phyloP scores from a whole-genome alignment of 2,113 vertebrate species.

The Brachirus orientalis region DNA sequence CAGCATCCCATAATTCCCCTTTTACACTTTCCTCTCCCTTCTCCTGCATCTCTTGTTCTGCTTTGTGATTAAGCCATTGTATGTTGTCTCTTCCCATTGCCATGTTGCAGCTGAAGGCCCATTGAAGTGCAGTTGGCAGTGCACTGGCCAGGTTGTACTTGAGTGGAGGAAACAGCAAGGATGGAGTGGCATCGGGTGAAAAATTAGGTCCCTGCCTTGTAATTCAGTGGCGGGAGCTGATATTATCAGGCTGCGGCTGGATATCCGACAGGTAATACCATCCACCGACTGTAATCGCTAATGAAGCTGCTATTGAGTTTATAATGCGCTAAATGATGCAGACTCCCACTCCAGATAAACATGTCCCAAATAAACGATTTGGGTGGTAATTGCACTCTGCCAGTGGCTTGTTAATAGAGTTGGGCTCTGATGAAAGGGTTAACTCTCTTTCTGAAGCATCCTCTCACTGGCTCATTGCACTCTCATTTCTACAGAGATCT shows the following conservation, averaged over 20 bases:
- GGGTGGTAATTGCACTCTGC: slow-evolving; percentile 83
- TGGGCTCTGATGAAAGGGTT: slow-evolving; percentile 83
- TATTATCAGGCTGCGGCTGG: slow-evolving; percentile 74
- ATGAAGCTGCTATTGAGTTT: slow-evolving; percentile 85
- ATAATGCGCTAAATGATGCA: slow-evolving; percentile 85
- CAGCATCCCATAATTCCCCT: not conserved
- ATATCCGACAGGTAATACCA: slow-evolving; percentile 83
- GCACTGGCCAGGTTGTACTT: slow-evolving; percentile 38
- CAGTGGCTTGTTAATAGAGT: slow-evolving; percentile 82
- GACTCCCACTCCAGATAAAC: slow-evolving; percentile 85
- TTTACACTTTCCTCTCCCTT: slow-evolving; percentile 2
- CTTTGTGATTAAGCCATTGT: slow-evolving; percentile 60
- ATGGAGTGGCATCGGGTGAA: slow-evolving; percentile 67
- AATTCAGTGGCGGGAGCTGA: slow-evolving; percentile 75
- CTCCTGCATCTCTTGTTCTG: slow-evolving; percentile 28
- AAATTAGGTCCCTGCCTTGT: slow-evolving; percentile 77
- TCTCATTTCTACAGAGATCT: slow-evolving; percentile 84
- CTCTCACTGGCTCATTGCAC: slow-evolving; percentile 84
- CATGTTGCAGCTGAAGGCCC: slow-evolving; percentile 54
- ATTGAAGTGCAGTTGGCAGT: slow-evolving; percentile 57
- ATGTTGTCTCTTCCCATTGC: slow-evolving; percentile 68
- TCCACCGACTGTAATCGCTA: slow-evolving; percentile 84
- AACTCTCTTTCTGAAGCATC: slow-evolving; percentile 83
- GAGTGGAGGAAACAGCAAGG: slow-evolving; percentile 71
- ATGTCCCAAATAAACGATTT: slow-evolving; percentile 85